Base-by-base conservation (phyloP, 2,888 invertebrate genomes). In the Pemphredon lugubris region DNA sequence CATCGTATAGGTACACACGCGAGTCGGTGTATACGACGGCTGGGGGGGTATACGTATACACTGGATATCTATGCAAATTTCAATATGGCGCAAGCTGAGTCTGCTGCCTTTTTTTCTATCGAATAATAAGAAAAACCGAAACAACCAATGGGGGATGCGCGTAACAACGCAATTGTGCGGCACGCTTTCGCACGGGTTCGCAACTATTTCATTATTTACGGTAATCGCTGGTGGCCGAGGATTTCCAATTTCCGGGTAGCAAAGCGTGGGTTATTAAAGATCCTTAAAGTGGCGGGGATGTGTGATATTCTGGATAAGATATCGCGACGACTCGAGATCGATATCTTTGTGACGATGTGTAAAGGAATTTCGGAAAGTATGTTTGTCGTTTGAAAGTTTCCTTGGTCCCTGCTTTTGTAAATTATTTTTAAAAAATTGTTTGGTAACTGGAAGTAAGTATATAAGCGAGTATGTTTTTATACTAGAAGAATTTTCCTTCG, bases 11-110 rank as follows among this genome's bases (percentile, higher is more conserved):
- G 71, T 79, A 75, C 68, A 74, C 69, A 63, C 51, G 60, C 69
- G 51, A 30, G 57, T 60, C 50, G 63, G 55, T 63, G 37, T 70
- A 70, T 60, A 47, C 44, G n/a, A 16, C 37, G 2, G 44, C 59
- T n/a, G n/a, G n/a, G n/a, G n/a, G n/a, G n/a, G n/a, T n/a, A n/a
- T n/a, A n/a, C 59, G 60, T 61, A 60, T 61, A 71, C 71, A 68
- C 30, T 40, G 65, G 61, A 70, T 73, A 77, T 65, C 76, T 77
- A 83, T 78, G 82, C 63, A 79, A 82, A 83, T 83, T 82, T 82
- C 81, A 83, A 81, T 83, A 83, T 79, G 80, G 72, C 70, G 68
- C 45, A 48, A 53, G 11, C 45, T 67, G 71, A 72, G 67, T 60
- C 51, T 71, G 58, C 71, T n/a, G 58, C 58, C 11, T n/a, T 5